Conservation (phyloP, 2,113 vertebrate genomes). For the Oncorhynchus kisutch region DNA sequence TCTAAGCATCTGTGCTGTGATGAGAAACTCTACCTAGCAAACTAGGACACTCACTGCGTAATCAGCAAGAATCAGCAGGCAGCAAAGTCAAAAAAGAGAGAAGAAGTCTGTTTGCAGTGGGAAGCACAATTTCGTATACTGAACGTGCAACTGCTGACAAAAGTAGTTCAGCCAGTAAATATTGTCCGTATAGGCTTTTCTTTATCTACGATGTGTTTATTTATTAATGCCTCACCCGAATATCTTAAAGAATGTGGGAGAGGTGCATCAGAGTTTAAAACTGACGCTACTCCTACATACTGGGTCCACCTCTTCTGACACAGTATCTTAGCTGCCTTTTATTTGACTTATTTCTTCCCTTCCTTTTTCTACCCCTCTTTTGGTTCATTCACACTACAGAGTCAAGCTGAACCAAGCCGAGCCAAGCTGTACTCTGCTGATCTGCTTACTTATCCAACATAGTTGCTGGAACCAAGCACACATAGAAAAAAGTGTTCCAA, state of each 20-base stretch:
- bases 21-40: slow-evolving; percentile 63
- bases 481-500: no score
- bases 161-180: slow-evolving; percentile 60
- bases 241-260: slow-evolving; percentile 28
- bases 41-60: slow-evolving; percentile 74
- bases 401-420: no score
- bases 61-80: slow-evolving; percentile 66
- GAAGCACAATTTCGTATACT: slow-evolving; percentile 32
- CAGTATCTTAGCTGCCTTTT: slow-evolving; percentile 49
- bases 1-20: slow-evolving; percentile 64
- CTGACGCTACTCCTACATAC: slow-evolving; percentile 25
- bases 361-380: background rate
- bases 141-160: slow-evolving; percentile 59
- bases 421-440: no score
- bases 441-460: no score
- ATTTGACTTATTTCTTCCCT: slow-evolving; percentile 4
- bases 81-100: slow-evolving; percentile 45
- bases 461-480: no score
- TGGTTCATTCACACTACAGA: no score
- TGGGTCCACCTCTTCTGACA: slow-evolving; percentile 50
- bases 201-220: slow-evolving; percentile 50
- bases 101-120: slow-evolving; percentile 25
- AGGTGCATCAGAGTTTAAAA: slow-evolving; percentile 52
- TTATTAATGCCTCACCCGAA: slow-evolving; percentile 58
- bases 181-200: slow-evolving; percentile 45